Evolutionary conservation across 2,888 invertebrate species (phyloP).

Genomic region (Endotricha flammealis): DNA sequence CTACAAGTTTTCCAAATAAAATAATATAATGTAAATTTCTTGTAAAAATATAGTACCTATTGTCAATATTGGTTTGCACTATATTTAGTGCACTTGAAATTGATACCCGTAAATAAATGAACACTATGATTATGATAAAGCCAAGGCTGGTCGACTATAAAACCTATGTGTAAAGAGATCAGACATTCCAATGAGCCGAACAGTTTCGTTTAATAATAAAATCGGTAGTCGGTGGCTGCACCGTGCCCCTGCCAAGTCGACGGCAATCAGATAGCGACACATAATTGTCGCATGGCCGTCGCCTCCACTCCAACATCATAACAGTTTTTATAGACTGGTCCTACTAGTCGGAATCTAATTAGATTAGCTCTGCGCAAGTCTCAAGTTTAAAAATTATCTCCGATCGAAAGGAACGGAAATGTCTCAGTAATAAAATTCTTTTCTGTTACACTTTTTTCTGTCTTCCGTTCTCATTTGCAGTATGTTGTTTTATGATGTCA

Average conservation of each 20-base stretch:
- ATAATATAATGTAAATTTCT: too few species aligned
- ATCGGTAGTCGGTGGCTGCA: conserved; percentile 18
- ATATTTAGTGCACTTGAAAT: too few species aligned
- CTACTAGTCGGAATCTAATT: conserved; percentile 51
- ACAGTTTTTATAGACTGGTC: conserved; percentile 49
- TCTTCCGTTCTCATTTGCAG: conserved; percentile 53
- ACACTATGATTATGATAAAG: neutral
- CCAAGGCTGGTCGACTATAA: conserved; percentile 1
- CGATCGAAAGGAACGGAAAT: conserved; percentile 53
- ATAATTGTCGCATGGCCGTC: conserved; percentile 42
- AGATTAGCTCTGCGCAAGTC: conserved; percentile 47
- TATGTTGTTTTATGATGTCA: conserved; percentile 42
- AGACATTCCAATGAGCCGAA: conserved; percentile 18
- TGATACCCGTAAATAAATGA: too few species aligned
- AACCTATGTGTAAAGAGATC: conserved; percentile 8
- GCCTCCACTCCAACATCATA: conserved; percentile 39
- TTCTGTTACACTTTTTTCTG: conserved; percentile 50
- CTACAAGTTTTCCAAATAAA: too few species aligned
- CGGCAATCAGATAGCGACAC: conserved; percentile 38
- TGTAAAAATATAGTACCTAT: too few species aligned
- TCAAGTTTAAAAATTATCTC: conserved; percentile 53
- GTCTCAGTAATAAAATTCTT: conserved; percentile 57
- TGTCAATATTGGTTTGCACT: too few species aligned
- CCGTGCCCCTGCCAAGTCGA: conserved; percentile 23
- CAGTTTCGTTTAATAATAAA: conserved; percentile 29